These are phyloP conservation scores for Chelonia mydas DNA, from an alignment of 2,797 vertebrate species.

Conservation along the genomic window DNA sequence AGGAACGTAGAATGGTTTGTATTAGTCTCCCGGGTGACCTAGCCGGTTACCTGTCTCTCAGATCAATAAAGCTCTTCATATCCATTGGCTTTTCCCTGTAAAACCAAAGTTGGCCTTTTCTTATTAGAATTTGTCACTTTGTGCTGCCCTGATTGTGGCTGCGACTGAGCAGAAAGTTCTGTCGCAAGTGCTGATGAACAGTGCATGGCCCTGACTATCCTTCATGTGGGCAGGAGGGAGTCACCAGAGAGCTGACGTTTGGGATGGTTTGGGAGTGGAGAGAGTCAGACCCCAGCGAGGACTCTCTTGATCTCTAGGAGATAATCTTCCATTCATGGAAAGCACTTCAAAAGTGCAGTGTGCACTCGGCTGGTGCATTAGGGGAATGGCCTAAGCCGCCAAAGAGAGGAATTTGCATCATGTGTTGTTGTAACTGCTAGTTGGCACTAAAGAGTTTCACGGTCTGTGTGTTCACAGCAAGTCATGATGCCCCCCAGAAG, in stretches of 20 bases:
- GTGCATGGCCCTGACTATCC: not conserved
- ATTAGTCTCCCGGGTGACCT: not conserved
- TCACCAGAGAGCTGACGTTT: fast-evolving
- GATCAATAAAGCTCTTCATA: not conserved
- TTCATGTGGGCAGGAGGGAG: fast-evolving
- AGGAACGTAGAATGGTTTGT: not conserved
- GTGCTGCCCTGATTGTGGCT: fast-evolving
- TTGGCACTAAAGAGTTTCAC: not conserved
- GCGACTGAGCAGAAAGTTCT: not conserved
- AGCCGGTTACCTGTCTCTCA: not conserved
- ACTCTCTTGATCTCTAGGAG: fast-evolving
- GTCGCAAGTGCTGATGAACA: not conserved
- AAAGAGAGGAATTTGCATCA: not conserved
- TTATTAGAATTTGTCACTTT: not conserved
- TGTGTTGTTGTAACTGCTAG: fast-evolving
- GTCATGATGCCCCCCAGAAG: not conserved
- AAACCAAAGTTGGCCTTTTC: not conserved
- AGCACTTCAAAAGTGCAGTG: fast-evolving
- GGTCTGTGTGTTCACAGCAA: not conserved
- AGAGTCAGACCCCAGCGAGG: fast-evolving
- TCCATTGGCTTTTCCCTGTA: not conserved
- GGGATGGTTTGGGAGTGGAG: not conserved
- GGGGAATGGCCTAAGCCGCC: not conserved
- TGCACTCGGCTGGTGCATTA: not conserved
- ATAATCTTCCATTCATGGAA: fast-evolving